Conservation (phyloP, 1,140 invertebrate genomes). For the Dreissena polymorpha region DNA sequence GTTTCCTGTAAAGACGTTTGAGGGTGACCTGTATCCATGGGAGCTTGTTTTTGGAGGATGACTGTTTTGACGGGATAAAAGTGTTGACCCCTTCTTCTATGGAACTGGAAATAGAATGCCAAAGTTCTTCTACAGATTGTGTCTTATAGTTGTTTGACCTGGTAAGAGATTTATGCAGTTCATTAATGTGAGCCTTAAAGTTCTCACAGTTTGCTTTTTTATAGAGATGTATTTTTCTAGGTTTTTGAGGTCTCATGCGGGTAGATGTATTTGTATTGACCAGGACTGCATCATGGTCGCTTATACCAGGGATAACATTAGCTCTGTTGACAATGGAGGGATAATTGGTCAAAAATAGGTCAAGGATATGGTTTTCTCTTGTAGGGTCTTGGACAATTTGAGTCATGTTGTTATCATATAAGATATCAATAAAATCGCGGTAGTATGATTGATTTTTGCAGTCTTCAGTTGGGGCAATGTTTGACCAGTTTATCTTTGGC, state of each 20-base stretch:
- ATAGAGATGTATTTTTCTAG: constrained; percentile 15
- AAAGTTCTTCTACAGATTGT: constrained; percentile 10
- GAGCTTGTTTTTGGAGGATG: constrained; percentile 24
- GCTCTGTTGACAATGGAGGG: constrained; percentile 15
- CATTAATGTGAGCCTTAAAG: not conserved
- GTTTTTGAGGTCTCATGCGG: constrained; percentile 9
- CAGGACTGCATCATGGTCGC: constrained; percentile 17
- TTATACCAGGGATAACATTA: constrained; percentile 20
- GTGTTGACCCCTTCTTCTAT: constrained; percentile 18
- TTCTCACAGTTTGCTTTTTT: constrained; percentile 10
- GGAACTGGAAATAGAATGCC: constrained; percentile 1
- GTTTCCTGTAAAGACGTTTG: constrained; percentile 8
- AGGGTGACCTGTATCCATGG: constrained; percentile 10
- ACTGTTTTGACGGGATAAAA: constrained; percentile 15
- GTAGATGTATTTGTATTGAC: constrained; percentile 17
- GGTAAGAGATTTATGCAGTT: not conserved
- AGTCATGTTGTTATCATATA: constrained; percentile 24
- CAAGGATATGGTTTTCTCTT: constrained; percentile 23
- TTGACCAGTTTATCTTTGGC: constrained; percentile 27
- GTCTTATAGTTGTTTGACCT: constrained; percentile 2
- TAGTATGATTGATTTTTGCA: constrained; percentile 15
- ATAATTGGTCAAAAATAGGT: constrained; percentile 16
- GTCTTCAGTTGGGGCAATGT: constrained; percentile 13
- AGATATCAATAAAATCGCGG: constrained; percentile 3
- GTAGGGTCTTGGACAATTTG: constrained; percentile 21